Percentiles rank a stretch among this genome's conserved stretches.
Evolutionary conservation across 2,888 invertebrate genomes (phyloP).

Genomic region (Allophyes oxyacanthae): DNA sequence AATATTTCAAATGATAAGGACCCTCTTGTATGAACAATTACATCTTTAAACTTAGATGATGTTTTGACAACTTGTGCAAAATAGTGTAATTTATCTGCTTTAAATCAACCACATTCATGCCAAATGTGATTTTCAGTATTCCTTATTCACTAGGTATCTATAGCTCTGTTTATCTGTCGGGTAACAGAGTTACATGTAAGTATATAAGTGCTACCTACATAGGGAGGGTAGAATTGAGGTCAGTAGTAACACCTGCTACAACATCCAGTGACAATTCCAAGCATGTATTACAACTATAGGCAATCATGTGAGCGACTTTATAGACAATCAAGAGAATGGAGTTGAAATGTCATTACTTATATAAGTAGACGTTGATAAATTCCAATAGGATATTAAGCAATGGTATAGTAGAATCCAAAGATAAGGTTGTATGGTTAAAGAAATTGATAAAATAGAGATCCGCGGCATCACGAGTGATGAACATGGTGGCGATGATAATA

Average conservation of each 20-base stretch:
- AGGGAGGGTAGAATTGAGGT: constrained; percentile 12
- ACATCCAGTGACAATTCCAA: constrained; percentile 25
- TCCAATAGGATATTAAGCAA: neutral
- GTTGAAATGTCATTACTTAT: too few relatives aligned
- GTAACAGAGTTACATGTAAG: neutral
- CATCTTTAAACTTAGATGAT: too few relatives aligned
- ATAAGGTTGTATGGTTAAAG: too few relatives aligned
- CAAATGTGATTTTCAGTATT: constrained; percentile 14
- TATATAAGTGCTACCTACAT: neutral
- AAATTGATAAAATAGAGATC: too few relatives aligned
- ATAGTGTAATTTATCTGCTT: constrained; percentile 2
- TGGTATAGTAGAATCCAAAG: too few relatives aligned
- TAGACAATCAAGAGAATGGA: neutral
- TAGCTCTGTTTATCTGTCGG: constrained; percentile 1
- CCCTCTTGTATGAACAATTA: too few relatives aligned
- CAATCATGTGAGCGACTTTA: constrained; percentile 7
- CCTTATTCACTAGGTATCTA: constrained; percentile 1
- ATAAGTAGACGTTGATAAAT: neutral
- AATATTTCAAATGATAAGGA: too few relatives aligned
- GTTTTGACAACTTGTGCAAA: neutral
- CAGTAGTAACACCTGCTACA: constrained; percentile 23
- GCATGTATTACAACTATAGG: constrained; percentile 17
- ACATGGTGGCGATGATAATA: too few relatives aligned
- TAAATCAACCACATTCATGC: neutral
- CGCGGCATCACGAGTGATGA: too few relatives aligned